Conservation (phyloP, 1,140 invertebrate genomes). For the Drosophila bocki region DNA sequence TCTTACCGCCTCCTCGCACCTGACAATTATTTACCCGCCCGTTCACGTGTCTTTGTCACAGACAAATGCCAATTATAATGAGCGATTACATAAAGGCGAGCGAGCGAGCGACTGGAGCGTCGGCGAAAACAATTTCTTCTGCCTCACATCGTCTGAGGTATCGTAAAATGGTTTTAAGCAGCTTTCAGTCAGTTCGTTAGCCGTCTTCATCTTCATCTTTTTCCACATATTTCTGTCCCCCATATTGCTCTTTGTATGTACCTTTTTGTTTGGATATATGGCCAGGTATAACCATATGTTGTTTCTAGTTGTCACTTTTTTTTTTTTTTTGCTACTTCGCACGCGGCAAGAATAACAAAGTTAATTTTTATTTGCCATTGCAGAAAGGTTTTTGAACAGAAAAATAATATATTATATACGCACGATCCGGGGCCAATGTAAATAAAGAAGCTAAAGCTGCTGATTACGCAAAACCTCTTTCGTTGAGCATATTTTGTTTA, state of each 20-base stretch:
- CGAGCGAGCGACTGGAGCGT: constrained; percentile 7
- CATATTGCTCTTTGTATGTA: background rate
- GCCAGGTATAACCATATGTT: constrained; percentile 16
- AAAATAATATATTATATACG: constrained; percentile 68
- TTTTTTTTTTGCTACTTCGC: constrained; percentile 38
- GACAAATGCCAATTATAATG: constrained; percentile 82
- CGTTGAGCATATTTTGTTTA: constrained; percentile 28
- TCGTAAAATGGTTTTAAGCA: constrained; percentile 67
- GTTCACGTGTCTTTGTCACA: constrained; percentile 58
- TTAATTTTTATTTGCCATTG: constrained; percentile 60
- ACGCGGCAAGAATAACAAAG: constrained; percentile 74
- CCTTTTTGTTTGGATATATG: constrained; percentile 4
- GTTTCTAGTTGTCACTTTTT: constrained; percentile 52
- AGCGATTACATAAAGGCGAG: constrained; percentile 74
- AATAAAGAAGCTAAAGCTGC: constrained; percentile 68
- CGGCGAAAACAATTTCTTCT: constrained; percentile 65
- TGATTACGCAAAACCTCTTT: constrained; percentile 72
- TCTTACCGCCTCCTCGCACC: constrained; percentile 6
- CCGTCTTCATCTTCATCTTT: constrained; percentile 46
- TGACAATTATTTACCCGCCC: constrained; percentile 12
- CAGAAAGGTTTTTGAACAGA: constrained; percentile 69
- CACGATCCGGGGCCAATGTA: constrained; percentile 41
- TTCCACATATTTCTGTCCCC: background rate
- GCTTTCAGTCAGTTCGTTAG: constrained; percentile 56
- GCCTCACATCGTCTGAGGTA: constrained; percentile 21